Evolutionary conservation across 1,140 invertebrate species (phyloP), one percentile per base, ranked within the genome.

Genomic region (Potamilus streckersoni): DNA sequence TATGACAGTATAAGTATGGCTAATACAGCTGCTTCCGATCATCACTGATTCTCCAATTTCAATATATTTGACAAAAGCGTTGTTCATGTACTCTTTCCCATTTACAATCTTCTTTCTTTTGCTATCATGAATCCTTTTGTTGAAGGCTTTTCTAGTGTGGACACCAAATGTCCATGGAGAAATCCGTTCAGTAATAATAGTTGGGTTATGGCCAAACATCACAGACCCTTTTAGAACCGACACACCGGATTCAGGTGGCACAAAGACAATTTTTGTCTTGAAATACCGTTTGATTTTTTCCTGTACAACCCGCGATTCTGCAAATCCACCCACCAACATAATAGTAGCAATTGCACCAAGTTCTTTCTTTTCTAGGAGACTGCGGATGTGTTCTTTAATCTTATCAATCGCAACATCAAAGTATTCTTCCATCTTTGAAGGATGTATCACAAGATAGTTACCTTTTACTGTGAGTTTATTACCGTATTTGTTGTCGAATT

Each of bases 171-270:
- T 77, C 31, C 60, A 77, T 12, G 75, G 69, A 61, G 65, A 61
- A 17, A 77, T 60, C 56, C 75, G 60, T 12, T 59, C 49, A n/a
- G 69, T 23, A 57, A 77, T 77, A 31, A 71, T 61, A n/a, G 68
- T 56, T 1, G 65, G 57, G 63, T 78, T 62, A 56, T 69, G 62
- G 5, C 76, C 76, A 57, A 69, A 78, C 67, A 78, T 73, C 20
- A 78, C 71, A 20, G 76, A 71, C 0, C 76, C 76, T 66, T 73
- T 73, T 55, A 73, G 20, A 17, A 69, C 64, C 11, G 71, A 58
- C 5, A 63, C 64, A 23, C 73, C 70, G 38, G 38, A 6, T 49
- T 49, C 38, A 11, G 38, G 38, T 49, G 38, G 38, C 38, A 8
- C 38, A 49, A 49, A 49, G 6, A 49, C 38, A 49, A 6, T 49